Base-by-base conservation (phyloP, 2,888 invertebrate species). In the Mesorhabditis spiculigera region DNA sequence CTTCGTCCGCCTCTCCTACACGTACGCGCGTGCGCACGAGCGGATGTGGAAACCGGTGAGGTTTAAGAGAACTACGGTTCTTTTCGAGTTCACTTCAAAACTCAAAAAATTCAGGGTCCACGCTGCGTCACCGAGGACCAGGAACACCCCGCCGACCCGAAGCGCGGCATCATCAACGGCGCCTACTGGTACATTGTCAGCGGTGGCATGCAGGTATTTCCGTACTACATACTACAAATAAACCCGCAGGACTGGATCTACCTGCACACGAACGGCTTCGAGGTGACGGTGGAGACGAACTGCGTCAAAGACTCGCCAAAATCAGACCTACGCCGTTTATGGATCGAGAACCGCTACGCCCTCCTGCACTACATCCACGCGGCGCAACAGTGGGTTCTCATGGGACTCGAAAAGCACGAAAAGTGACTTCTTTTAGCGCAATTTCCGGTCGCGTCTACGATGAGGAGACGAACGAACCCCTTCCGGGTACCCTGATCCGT, bases 211-310 rank as follows among this genome's bases (percentile, higher is more conserved):
- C 96, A 97, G 63, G 63, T 66, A 66, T 42, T 10, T 42, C 65
- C 13, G 13, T 16, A 13, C 13, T n/a, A 28, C 13, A 16, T 41
- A 13, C 65, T 28, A 28, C 28, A 28, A 28, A 28, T 28, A 28
- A 28, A 28, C 13, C 62, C 16, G n/a, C 97, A 97, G 87, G 98
- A 98, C 87, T 98, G 94, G 92, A 97, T 94, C 88, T 98, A 98
- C 86, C 86, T 95, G 0, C 90, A 91, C 81, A 92, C 94, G 0
- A 93, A 92, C 81, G 94, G 93, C 84, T 92, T 95, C 90, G 97
- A 97, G 87, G 87, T 98, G 3, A 98, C 97, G 0, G 87, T 98
- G 5, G 97, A 98, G 87, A 88, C 97, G 73, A 93, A 94, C 43
- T 98, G 98, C 87, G 90, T 89, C 83, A 98, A 98, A 88, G 97